These are phyloP conservation scores for Dusona sp. DNA, from an alignment of 2,888 invertebrate genomes.

Conservation along the genomic window DNA sequence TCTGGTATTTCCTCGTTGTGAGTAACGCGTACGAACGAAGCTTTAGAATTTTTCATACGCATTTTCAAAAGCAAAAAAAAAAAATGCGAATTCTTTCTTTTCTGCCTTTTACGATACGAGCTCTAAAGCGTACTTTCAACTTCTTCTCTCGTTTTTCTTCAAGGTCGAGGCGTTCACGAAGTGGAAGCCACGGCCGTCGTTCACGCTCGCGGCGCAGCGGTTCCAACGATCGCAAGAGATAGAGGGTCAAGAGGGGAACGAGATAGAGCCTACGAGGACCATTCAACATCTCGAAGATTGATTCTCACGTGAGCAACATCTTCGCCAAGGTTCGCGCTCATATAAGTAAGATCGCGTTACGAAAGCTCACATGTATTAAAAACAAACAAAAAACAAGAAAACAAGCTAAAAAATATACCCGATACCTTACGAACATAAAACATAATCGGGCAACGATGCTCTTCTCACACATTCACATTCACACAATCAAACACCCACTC, in stretches of 20 bases:
- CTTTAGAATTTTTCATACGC: background rate
- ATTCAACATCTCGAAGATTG: constrained; percentile 55
- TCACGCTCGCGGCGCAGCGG: constrained; percentile 84
- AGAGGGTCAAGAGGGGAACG: constrained; percentile 65
- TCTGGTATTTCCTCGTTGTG: background rate
- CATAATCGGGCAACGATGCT: constrained; percentile 37
- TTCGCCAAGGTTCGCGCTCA: constrained; percentile 59
- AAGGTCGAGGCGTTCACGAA: constrained; percentile 83
- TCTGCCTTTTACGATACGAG: background rate
- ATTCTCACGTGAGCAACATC: constrained; percentile 50
- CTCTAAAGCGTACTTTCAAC: background rate
- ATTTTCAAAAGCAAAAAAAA: background rate
- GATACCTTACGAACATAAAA: constrained; percentile 17
- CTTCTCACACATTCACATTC: constrained; percentile 27
- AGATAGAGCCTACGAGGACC: constrained; percentile 5
- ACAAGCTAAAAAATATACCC: background rate
- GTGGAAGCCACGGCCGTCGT: constrained; percentile 81
- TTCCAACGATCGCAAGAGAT: constrained; percentile 83
- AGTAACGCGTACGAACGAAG: background rate
- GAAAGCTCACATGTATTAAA: constrained; percentile 57
- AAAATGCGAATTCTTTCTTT: background rate
- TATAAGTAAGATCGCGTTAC: constrained; percentile 66
- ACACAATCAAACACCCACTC: background rate
- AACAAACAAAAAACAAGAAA: constrained; percentile 11
- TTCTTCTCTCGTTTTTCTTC: constrained; percentile 48